Base-by-base conservation (phyloP, 2,113 vertebrate genomes). In the Salvelinus alpinus region DNA sequence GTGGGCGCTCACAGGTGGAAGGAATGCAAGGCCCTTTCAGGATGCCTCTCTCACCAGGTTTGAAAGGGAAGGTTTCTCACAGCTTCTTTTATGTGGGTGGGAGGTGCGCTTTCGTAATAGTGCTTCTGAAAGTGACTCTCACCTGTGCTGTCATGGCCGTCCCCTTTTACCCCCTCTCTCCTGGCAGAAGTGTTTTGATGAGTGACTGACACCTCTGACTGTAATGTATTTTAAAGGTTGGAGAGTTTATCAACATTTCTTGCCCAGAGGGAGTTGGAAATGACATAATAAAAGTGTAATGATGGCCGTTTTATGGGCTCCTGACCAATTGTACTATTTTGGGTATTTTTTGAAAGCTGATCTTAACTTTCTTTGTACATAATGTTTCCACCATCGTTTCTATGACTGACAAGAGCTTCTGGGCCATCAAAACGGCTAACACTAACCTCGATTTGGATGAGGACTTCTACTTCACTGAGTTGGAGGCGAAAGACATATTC, bases 21-120 rank as follows among this genome's bases (percentile, higher is more conserved):
- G 80, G 85, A 86, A 89, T 83, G 81, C 78, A 64, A 78, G 84
- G 27, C 71, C 81, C 80, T 85, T 89, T 92, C 78, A 81, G 78
- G 9, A 18, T 66, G 51, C 48, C 34, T 78, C 29, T 47, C 24
- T 67, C 71, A 70, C 73, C 8, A n/a, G 75, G 73, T 80, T 88
- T 89, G 81, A 86, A 88, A 90, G 79, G 65, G 64, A 81, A 74
- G 44, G 72, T 76, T 65, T 71, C 54, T 57, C 16, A 7, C 8
- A 27, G 11, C 71, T 71, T 57, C 64, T 82, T 57, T 80, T 5
- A 75, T 73, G 81, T 76, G 75, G 51, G 81, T 84, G 84, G 64
- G 80, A 54, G 81, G 72, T 62, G 74, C 60, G 47, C 25, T 60
- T 65, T 79, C 74, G 72, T 27, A 67, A 31, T 80, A 76, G 34